A percentile compares a stretch with the other conserved stretches of the same genome.
These are phyloP conservation scores for Sapajus apella DNA, from an alignment of 2,113 vertebrate genomes.

Conservation along the genomic window DNA sequence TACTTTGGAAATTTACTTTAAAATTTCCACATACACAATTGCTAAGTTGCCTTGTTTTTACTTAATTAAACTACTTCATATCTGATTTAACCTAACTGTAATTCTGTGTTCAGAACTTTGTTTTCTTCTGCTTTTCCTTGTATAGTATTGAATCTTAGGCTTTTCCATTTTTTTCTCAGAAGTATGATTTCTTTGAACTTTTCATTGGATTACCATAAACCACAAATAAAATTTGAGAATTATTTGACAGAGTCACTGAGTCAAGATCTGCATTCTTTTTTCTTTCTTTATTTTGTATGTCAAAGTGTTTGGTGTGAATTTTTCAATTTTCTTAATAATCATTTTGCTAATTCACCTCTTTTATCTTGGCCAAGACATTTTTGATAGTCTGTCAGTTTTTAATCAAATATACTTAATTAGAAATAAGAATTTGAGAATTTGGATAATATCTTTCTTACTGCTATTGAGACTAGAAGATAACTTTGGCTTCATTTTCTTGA, in stretches of 20 bases:
- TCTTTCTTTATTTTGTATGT: slow-evolving; percentile 10
- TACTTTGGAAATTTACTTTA: slow-evolving; percentile 76
- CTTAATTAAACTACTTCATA: slow-evolving; percentile 74
- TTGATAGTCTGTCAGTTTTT: background rate
- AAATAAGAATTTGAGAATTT: slow-evolving; percentile 49
- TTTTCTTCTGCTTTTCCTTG: slow-evolving; percentile 67
- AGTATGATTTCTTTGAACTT: slow-evolving; percentile 1
- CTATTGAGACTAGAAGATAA: background rate
- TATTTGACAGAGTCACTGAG: background rate
- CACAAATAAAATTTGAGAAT: background rate
- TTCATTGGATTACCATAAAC: background rate
- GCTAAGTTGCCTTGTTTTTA: slow-evolving; percentile 63
- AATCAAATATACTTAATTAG: slow-evolving; percentile 16
- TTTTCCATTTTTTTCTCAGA: slow-evolving; percentile 55
- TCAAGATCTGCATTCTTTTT: slow-evolving; percentile 18
- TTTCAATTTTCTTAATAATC: background rate
- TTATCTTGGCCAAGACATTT: background rate
- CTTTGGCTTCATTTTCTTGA: slow-evolving; percentile 16
- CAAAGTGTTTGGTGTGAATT: background rate
- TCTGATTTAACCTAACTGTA: slow-evolving; percentile 71
- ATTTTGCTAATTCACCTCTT: slow-evolving; percentile 6
- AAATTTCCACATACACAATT: slow-evolving; percentile 66
- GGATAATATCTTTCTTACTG: background rate
- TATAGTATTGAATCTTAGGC: slow-evolving; percentile 58
- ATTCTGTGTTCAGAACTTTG: slow-evolving; percentile 59